Conservation (phyloP, 2,888 invertebrate species). For the Arge pagana region DNA sequence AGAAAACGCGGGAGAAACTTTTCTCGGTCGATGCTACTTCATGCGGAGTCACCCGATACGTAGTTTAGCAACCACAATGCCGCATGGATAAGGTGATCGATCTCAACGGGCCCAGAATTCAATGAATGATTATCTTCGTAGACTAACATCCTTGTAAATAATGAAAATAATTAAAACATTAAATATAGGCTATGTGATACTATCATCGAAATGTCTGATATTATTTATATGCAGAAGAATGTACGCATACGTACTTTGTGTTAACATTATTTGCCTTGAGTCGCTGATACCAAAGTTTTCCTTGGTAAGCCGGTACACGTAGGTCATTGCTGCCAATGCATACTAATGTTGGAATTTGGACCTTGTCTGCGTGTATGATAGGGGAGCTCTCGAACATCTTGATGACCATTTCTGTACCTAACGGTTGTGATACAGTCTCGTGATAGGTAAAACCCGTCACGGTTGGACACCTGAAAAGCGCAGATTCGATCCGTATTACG, state of each 20-base stretch:
- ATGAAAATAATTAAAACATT: no score
- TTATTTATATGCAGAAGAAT: no score
- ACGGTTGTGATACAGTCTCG: conserved; percentile 59
- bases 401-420: conserved; percentile 62
- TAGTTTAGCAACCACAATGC: conserved; percentile 73
- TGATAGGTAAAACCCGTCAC: conserved; percentile 66
- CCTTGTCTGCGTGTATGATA: conserved; percentile 68
- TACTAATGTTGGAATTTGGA: conserved; percentile 77
- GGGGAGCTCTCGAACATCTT: conserved; percentile 74
- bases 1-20: no score
- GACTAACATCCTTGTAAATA: conserved; percentile 67
- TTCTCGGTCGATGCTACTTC: no score
- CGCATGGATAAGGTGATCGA: conserved; percentile 76
- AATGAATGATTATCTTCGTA: conserved; percentile 83
- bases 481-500: no score
- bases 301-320: conserved; percentile 79
- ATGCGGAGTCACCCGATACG: conserved; percentile 14
- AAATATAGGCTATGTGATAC: no score
- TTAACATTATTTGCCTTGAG: conserved; percentile 69
- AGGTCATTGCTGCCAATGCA: conserved; percentile 81
- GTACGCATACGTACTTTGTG: conserved; percentile 65
- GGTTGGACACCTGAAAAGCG: conserved; percentile 66
- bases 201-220: no score
- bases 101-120: conserved; percentile 68
- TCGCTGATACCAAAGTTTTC: conserved; percentile 71